These are phyloP conservation scores for Drosophila dunni DNA, from an alignment of 1,140 invertebrate species.

Conservation along the genomic window DNA sequence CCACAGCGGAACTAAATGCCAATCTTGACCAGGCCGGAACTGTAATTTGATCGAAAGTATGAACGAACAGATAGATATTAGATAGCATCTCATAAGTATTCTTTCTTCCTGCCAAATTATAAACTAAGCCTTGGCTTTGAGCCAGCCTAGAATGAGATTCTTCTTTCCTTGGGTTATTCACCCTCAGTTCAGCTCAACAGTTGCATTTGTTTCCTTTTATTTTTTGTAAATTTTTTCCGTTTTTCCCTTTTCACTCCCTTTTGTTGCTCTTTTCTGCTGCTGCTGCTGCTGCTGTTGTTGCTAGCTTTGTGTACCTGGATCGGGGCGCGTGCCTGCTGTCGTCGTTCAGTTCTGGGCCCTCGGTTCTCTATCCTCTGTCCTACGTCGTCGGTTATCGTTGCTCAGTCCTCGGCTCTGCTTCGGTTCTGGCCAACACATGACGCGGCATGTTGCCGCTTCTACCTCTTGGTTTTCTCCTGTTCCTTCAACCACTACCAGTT, in stretches of 20 bases:
- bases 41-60: constrained; percentile 78
- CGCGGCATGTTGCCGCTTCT: constrained; percentile 46
- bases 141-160: constrained; percentile 61
- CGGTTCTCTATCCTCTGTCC: constrained; percentile 3
- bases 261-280: constrained; percentile 45
- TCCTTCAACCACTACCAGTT: constrained; percentile 15
- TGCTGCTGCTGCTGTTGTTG: constrained; percentile 16
- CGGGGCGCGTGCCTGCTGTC: constrained; percentile 82
- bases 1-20: constrained; percentile 74
- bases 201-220: constrained; percentile 55
- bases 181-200: constrained; percentile 61
- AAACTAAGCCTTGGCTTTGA: constrained; percentile 47
- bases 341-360: constrained; percentile 52
- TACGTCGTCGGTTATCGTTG: no score
- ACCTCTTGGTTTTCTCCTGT: not conserved
- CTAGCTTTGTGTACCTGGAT: constrained; percentile 55
- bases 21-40: constrained; percentile 76
- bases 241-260: constrained; percentile 22
- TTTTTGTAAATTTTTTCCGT: constrained; percentile 46
- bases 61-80: constrained; percentile 62
- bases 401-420: constrained; percentile 14
- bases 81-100: constrained; percentile 58
- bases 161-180: constrained; percentile 46
- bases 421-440: constrained; percentile 63
- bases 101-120: constrained; percentile 75